A percentile compares a stretch with the other conserved stretches of the same genome.
phyloP scores from a whole-genome alignment of 2,888 invertebrate species.

The Germaria angustata region DNA sequence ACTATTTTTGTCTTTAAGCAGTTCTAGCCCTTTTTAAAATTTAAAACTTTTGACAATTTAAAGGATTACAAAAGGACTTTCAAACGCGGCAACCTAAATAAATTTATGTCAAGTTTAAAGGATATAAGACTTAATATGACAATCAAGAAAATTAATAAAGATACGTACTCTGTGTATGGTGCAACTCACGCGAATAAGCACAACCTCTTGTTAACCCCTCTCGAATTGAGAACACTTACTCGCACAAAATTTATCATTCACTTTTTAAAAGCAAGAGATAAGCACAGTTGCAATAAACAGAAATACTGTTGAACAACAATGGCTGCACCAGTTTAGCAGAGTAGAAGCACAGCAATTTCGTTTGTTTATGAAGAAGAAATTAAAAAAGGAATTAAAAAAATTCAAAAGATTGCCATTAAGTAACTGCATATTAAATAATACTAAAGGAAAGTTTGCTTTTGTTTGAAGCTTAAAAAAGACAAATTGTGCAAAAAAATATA shows the following conservation, averaged over 20 bases:
- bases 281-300: conserved; percentile 47
- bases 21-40: too few species aligned
- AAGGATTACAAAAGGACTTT: too few species aligned
- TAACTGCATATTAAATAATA: conserved; percentile 47
- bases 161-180: conserved; percentile 8
- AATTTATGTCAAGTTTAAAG: too few species aligned
- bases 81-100: too few species aligned
- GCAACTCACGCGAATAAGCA: not conserved
- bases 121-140: too few species aligned
- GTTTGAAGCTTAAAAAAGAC: not conserved
- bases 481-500: not conserved
- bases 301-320: conserved; percentile 64
- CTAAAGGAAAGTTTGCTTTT: conserved; percentile 47
- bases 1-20: too few species aligned
- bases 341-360: not conserved
- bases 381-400: conserved; percentile 19
- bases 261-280: not conserved
- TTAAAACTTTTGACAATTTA: too few species aligned
- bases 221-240: conserved; percentile 8
- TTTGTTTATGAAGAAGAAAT: not conserved
- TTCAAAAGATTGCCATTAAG: conserved; percentile 38
- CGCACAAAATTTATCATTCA: conserved; percentile 4
- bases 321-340: conserved; percentile 39
- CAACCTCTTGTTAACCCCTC: not conserved
- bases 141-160: too few species aligned